Base-by-base conservation (phyloP, 2,797 vertebrate species). In the Labeo calbasu region DNA sequence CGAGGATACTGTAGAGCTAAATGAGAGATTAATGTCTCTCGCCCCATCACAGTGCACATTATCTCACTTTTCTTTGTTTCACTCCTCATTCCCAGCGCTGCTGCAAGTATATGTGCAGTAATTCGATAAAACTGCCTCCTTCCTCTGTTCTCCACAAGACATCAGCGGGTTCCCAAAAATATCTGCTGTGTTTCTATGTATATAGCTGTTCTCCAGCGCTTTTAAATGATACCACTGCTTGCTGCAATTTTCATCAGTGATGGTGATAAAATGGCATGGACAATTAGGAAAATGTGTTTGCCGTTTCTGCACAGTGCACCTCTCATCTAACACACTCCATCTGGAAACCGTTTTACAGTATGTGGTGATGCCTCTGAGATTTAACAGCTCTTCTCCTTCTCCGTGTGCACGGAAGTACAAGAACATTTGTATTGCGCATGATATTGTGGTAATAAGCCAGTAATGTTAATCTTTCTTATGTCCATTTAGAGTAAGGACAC, bases 221-320 rank as follows among this genome's bases (percentile, higher is more conserved):
- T 70, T 75, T 75, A 91, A 90, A 88, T 84, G 71, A 90, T 88
- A 86, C 85, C 77, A 77, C 71, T 55, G 55, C 61, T 85, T 69
- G 63, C 77, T 71, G 43, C 71, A 59, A 68, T 85, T 51, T 85
- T 32, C 73, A 53, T 71, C 43, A 70, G 50, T 72, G 43, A 81
- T 83, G 19, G 69, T 76, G 50, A 79, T 84, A 63, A 84, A 59
- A 86, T 86, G 50, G 46, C 51, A 72, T 25, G 17, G 43, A 40
- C 85, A 87, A 90, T 92, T 92, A 87, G 88, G 88, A 84, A 87
- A 81, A 89, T 86, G 79, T 81, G 73, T 55, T 82, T 53, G 81
- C 55, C 12, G 7, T 83, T 76, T 66, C 61, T 55, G 21, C 81
- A 55, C 71, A 43, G 71, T 66, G 61, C 48, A 36, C 59, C 40